These are phyloP conservation scores for Siderastrea radians DNA, from an alignment of 92 coral and sea anemone genomes.

Conservation along the genomic window DNA sequence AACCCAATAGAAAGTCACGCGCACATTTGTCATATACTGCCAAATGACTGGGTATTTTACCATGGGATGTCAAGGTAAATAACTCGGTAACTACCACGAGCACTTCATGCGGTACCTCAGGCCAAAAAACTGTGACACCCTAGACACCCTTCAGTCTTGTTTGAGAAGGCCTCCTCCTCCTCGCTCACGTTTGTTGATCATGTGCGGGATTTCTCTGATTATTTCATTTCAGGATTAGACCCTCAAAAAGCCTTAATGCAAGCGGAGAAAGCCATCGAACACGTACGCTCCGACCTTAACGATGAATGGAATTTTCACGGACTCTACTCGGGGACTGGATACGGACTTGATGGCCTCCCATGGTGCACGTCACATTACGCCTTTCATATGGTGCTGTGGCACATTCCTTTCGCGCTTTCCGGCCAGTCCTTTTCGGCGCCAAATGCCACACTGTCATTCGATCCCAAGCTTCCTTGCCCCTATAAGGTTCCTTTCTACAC, in stretches of 20 bases:
- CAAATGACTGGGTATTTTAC: too few species aligned
- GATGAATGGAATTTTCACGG: slow-evolving; percentile 59
- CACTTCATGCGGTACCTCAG: too few species aligned
- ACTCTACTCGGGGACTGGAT: slow-evolving; percentile 48
- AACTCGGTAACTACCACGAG: too few species aligned
- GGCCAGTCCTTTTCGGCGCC: slow-evolving; percentile 59
- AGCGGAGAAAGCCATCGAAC: slow-evolving; percentile 51
- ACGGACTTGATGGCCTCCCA: slow-evolving; percentile 61
- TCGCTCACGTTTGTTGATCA: neutral
- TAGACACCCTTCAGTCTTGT: too few species aligned
- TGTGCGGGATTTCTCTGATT: neutral
- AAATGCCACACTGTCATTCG: slow-evolving; percentile 36
- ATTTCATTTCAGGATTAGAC: slow-evolving; percentile 34
- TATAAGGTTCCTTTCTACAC: slow-evolving; percentile 48
- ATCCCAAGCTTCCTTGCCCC: slow-evolving; percentile 45
- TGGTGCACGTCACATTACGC: slow-evolving; percentile 60
- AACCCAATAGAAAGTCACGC: neutral
- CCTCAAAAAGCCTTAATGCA: slow-evolving; percentile 24
- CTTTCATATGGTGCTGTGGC: slow-evolving; percentile 61
- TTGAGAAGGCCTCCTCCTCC: too few species aligned
- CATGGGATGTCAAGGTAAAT: too few species aligned
- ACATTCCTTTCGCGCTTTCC: slow-evolving; percentile 48
- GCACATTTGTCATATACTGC: too few species aligned
- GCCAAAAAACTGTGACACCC: too few species aligned
- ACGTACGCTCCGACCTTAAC: slow-evolving; percentile 40